Conservation (phyloP, 2,797 vertebrate genomes). For the Orientallactaga sibirica region DNA sequence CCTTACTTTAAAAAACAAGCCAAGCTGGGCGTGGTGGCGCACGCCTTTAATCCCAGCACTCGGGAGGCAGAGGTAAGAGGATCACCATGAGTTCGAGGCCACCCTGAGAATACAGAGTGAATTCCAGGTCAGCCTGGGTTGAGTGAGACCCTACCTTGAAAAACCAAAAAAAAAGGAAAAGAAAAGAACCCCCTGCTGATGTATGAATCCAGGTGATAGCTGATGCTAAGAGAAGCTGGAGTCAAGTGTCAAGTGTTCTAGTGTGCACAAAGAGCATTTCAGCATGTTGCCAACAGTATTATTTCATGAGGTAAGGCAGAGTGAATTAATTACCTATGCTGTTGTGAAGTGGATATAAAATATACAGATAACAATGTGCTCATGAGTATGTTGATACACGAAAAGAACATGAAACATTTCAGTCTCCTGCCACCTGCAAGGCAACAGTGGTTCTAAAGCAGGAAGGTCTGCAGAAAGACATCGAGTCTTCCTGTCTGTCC, state of each 20-base stretch:
- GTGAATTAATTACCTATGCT: neutral
- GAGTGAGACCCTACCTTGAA: too few relatives aligned
- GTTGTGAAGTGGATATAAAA: neutral
- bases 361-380: neutral
- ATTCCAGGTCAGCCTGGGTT: too few relatives aligned
- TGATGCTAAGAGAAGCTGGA: neutral
- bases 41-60: too few relatives aligned
- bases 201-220: neutral
- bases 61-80: too few relatives aligned
- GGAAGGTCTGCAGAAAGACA: neutral
- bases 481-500: neutral
- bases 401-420: constrained; percentile 11
- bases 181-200: neutral
- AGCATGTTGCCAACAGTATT: rapidly evolving
- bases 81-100: too few relatives aligned
- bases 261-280: neutral
- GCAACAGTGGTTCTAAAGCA: too few relatives aligned
- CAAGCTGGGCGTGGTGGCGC: too few relatives aligned
- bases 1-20: too few relatives aligned
- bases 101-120: too few relatives aligned
- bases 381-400: neutral
- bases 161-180: too few relatives aligned
- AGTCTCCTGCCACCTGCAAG: neutral
- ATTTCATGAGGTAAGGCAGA: neutral
- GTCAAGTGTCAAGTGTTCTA: rapidly evolving